These are phyloP conservation scores for western clawed frog (Xenopus tropicalis) DNA, from an alignment of 2,113 vertebrate genomes.

Conservation along the genomic window UCB_Xtro_10.0 CM004446.2:65676501-65677000, in stretches of 20 bases:
- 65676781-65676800: too few species aligned
- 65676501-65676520: not conserved
- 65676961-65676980: not conserved
- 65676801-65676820: constrained; percentile 14
- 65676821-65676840: constrained; percentile 47
- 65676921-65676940: not conserved
- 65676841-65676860: constrained; percentile 52
- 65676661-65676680: too few species aligned
- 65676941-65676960: not conserved
- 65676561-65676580: too few species aligned
- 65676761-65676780: not conserved
- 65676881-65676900: constrained; percentile 37
- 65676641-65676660: too few species aligned
- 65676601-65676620: too few species aligned
- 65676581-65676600: too few species aligned
- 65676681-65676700: too few species aligned
- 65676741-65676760: not conserved
- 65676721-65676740: not conserved
- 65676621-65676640: too few species aligned
- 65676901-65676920: not conserved
- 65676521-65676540: not conserved
- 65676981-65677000: not conserved
- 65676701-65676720: too few species aligned
- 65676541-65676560: not conserved
- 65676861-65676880: constrained; percentile 48